Evolutionary conservation across 2,888 invertebrate species (phyloP).

Genomic region (Amorpha juglandis): DNA sequence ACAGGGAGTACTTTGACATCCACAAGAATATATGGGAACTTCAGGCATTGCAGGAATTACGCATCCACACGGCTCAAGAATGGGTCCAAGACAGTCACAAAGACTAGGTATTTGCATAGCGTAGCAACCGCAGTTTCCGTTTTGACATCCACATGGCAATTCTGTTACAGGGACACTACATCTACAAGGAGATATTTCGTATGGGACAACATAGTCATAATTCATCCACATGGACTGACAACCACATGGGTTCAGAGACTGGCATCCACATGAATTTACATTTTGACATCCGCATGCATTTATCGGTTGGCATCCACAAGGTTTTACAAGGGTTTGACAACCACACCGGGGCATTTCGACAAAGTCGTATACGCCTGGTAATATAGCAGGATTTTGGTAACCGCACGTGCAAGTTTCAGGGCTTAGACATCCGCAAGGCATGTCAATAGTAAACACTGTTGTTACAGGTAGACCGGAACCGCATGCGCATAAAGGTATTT

Average conservation of each 20-base stretch:
- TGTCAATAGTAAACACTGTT: conserved; percentile 8
- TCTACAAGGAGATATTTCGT: conserved; percentile 2
- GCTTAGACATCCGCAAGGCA: conserved; percentile 26
- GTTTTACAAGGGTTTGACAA: conserved; percentile 8
- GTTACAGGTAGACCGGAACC: conserved; percentile 2
- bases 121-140: conserved; percentile 10
- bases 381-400: conserved; percentile 25
- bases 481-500: conserved; percentile 40
- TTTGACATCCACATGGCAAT: conserved; percentile 11
- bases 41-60: conserved; percentile 18
- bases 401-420: conserved; percentile 28
- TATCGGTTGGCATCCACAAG: conserved; percentile 25
- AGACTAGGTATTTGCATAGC: not conserved
- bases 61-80: conserved; percentile 8
- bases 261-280: conserved; percentile 11
- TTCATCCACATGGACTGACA: conserved; percentile 30
- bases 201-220: not conserved
- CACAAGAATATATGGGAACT: conserved; percentile 32
- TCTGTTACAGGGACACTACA: not conserved
- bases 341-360: conserved; percentile 28
- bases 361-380: conserved; percentile 26
- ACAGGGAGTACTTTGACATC: conserved; percentile 30
- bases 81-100: not conserved
- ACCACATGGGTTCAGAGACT: conserved; percentile 28
- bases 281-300: conserved; percentile 34